Evolutionary conservation across 2,797 vertebrate genomes (phyloP).

Genomic region (Aldrovandia affinis): DNA sequence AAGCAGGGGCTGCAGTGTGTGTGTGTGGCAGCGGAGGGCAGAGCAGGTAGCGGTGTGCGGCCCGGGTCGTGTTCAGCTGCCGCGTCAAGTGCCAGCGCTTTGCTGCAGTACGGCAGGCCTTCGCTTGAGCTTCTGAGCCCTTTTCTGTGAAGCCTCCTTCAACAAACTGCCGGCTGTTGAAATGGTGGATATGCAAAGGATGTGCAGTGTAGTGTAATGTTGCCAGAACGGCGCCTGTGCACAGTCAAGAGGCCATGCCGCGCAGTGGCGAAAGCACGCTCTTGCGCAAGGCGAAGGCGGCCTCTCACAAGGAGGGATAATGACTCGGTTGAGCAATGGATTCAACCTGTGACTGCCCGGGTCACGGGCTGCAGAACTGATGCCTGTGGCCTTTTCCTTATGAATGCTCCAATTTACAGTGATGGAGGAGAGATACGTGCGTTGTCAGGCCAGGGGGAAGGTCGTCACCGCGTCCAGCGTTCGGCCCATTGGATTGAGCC

Average conservation of each 20-base stretch:
- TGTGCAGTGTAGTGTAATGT: not conserved
- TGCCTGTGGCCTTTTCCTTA: constrained; percentile 56
- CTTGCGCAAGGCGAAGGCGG: not conserved
- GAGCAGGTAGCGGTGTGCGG: too few species aligned
- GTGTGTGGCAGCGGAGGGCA: too few species aligned
- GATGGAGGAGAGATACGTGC: not conserved
- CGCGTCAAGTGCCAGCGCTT: not conserved
- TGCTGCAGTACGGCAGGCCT: not conserved
- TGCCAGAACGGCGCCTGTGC: not conserved
- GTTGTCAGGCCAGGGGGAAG: not conserved
- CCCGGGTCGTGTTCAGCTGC: not conserved
- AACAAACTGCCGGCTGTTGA: not conserved
- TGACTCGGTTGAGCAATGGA: not conserved
- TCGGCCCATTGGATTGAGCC: not conserved
- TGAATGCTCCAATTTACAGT: not conserved
- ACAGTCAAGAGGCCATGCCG: not conserved
- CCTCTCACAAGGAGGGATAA: not conserved
- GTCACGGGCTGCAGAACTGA: constrained; percentile 42
- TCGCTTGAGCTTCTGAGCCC: not conserved
- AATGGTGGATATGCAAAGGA: not conserved
- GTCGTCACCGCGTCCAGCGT: not conserved
- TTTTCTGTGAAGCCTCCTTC: not conserved
- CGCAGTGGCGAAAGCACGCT: not conserved
- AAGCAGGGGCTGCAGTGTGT: too few species aligned
- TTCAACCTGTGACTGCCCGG: constrained; percentile 52